Conservation (phyloP, 1,140 invertebrate genomes). For the Diorhabda carinulata region DNA sequence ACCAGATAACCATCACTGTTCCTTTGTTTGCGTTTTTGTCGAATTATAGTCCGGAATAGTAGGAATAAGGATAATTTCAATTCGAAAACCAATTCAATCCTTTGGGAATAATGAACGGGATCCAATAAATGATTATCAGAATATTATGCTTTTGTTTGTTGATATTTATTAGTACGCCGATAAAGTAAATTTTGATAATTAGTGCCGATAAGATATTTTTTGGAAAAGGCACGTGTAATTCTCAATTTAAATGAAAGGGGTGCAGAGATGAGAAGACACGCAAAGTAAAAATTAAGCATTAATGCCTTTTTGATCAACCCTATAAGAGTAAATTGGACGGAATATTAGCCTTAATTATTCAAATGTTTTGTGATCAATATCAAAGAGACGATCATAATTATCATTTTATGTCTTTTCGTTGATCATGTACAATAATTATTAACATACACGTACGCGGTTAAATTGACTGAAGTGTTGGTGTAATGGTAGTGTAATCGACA, state of each 20-base stretch:
- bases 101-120: conserved; percentile 12
- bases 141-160: conserved; percentile 5
- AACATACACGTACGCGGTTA: no score
- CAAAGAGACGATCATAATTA: not conserved
- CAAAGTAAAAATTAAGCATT: not conserved
- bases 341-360: not conserved
- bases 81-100: conserved; percentile 8
- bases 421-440: no score
- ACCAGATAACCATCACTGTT: conserved; percentile 6
- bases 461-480: no score
- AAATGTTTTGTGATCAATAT: not conserved
- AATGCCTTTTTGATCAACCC: not conserved
- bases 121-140: conserved; percentile 10
- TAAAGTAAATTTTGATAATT: not conserved
- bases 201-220: not conserved
- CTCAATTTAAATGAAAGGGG: not conserved
- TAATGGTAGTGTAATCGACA: no score
- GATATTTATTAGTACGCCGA: not conserved
- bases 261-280: not conserved
- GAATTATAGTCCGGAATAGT: not conserved
- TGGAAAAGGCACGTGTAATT: not conserved
- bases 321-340: not conserved
- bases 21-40: conserved; percentile 8
- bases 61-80: conserved; percentile 9
- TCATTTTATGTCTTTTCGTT: not conserved